A percentile compares a stretch with the other conserved stretches of the same genome.
Evolutionary conservation across 2,888 invertebrate species (phyloP).

Genomic region (Lepidocyrtoides sp.): DNA sequence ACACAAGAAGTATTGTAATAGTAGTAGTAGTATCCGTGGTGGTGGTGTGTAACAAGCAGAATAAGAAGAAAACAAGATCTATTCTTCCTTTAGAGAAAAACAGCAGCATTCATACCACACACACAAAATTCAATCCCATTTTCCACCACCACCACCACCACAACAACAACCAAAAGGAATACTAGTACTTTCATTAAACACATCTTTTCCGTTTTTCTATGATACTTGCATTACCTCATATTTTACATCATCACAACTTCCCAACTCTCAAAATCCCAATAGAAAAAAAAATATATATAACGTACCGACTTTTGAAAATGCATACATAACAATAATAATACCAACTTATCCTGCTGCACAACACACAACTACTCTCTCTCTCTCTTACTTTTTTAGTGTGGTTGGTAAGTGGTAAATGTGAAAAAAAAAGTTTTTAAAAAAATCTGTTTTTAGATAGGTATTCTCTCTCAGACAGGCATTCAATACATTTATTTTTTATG

Average conservation of each 20-base stretch:
- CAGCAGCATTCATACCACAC: not conserved
- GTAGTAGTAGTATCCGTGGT: no score
- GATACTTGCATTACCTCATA: not conserved
- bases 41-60: no score
- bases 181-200: not conserved
- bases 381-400: slow-evolving; percentile 2
- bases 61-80: not conserved
- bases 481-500: slow-evolving; percentile 1
- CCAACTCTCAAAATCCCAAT: slow-evolving; percentile 10
- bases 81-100: not conserved
- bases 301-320: not conserved
- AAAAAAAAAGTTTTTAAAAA: slow-evolving; percentile 6
- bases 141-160: not conserved
- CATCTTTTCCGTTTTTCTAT: not conserved
- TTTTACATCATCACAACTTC: not conserved
- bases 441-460: not conserved
- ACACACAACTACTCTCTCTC: not conserved
- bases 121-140: not conserved
- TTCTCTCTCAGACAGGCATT: not conserved
- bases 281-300: not conserved
- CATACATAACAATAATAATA: not conserved
- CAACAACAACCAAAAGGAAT: not conserved
- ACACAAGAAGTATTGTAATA: no score
- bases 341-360: not conserved
- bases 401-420: slow-evolving; percentile 28